These are phyloP conservation scores for Perognathus longimembris DNA, from an alignment of 2,113 vertebrate species.

Conservation along the genomic window DNA sequence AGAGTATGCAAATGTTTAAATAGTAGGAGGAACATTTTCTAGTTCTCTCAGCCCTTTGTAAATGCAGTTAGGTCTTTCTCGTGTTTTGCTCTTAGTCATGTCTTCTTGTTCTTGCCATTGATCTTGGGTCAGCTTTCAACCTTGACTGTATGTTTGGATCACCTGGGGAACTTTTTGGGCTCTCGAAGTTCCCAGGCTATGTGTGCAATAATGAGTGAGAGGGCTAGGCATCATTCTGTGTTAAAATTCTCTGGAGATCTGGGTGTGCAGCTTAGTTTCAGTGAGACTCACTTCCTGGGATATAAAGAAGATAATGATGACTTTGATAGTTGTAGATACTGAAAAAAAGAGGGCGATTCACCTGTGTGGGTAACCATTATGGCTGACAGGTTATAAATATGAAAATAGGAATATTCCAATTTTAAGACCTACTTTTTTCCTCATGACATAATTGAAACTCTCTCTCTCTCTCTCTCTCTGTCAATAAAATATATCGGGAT, in stretches of 20 bases:
- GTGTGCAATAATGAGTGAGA: conserved; percentile 27
- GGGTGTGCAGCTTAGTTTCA: not conserved
- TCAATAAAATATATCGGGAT: conserved; percentile 20
- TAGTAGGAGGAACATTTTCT: not conserved
- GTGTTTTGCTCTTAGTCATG: conserved; percentile 28
- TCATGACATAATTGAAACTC: not conserved
- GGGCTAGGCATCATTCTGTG: not conserved
- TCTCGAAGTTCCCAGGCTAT: not conserved
- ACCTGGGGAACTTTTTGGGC: not conserved
- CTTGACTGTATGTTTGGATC: conserved; percentile 10
- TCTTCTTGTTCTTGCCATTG: conserved; percentile 45
- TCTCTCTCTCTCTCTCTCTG: conserved; percentile 45
- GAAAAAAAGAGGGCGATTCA: conserved; percentile 14
- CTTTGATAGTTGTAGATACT: not conserved
- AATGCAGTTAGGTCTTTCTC: conserved; percentile 12
- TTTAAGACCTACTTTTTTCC: conserved; percentile 10
- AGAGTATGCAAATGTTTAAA: not conserved
- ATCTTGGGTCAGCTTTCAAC: conserved; percentile 31
- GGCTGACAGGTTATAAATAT: not conserved
- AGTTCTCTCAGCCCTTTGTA: not conserved
- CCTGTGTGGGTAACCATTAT: not conserved
- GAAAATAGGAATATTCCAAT: not conserved
- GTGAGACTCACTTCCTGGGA: not conserved
- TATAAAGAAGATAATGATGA: conserved; percentile 18
- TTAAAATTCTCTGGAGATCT: not conserved